Conservation (phyloP, 2,888 invertebrate genomes). For the Chirona hameri region DNA sequence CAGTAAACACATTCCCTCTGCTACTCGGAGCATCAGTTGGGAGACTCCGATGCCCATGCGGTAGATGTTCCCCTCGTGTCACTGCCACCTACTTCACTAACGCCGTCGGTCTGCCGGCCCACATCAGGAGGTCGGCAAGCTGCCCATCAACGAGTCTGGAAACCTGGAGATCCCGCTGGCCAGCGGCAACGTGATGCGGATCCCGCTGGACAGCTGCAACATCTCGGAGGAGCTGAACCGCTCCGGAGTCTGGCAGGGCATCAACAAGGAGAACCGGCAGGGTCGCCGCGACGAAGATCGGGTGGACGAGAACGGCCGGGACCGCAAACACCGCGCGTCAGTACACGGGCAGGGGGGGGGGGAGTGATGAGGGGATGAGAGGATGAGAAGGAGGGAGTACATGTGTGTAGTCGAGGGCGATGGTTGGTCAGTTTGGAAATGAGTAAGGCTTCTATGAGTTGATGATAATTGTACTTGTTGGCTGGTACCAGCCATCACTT, state of each 20-base stretch:
- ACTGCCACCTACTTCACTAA: too few species aligned
- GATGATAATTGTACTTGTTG: too few species aligned
- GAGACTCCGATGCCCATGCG: too few species aligned
- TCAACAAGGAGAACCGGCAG: slow-evolving; percentile 34
- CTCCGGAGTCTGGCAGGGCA: slow-evolving; percentile 51
- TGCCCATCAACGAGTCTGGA: slow-evolving; percentile 40
- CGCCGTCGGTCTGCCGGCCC: background rate
- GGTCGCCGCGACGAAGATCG: background rate
- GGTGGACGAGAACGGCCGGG: background rate
- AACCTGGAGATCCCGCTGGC: slow-evolving; percentile 51
- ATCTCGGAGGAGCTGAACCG: slow-evolving; percentile 54
- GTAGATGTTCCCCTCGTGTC: too few species aligned
- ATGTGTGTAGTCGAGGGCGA: too few species aligned
- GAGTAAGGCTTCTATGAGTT: too few species aligned
- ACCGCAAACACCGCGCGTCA: slow-evolving; percentile 8
- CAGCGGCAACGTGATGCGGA: slow-evolving; percentile 51
- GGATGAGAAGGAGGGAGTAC: too few species aligned
- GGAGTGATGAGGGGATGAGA: too few species aligned
- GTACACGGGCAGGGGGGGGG: background rate
- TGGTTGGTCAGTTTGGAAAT: too few species aligned
- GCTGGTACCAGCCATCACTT: too few species aligned
- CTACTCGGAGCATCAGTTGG: too few species aligned
- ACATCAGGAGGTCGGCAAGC: background rate
- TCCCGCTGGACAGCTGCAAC: slow-evolving; percentile 50
- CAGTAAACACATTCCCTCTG: too few species aligned